A percentile compares a stretch with the other conserved stretches of the same genome.
Evolutionary conservation across 2,113 vertebrate species (phyloP).

Genomic region (Poeciliopsis retropinna): DNA sequence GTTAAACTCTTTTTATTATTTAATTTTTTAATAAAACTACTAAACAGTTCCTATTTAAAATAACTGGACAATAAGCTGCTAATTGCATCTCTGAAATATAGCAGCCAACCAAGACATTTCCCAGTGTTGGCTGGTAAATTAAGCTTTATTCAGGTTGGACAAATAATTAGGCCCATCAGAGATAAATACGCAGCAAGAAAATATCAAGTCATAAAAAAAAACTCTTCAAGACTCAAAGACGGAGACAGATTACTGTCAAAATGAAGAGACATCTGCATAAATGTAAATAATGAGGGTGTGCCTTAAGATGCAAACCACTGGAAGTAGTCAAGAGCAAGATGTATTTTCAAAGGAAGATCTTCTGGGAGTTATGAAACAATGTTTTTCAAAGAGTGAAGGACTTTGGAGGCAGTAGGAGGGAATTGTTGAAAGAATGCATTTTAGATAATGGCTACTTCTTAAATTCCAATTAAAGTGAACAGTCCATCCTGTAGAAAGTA

Average conservation of each 20-base stretch:
- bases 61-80: neutral
- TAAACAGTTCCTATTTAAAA: neutral
- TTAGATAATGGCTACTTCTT: neutral
- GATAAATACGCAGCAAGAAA: no score
- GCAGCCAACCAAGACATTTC: neutral
- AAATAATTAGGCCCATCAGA: no score
- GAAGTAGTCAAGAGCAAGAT: neutral
- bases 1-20: neutral
- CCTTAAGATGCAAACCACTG: constrained; percentile 5
- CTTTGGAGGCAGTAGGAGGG: neutral
- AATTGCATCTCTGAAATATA: neutral
- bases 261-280: neutral
- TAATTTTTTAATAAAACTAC: neutral
- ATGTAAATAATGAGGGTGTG: constrained; percentile 14
- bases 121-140: neutral
- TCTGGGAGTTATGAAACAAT: neutral
- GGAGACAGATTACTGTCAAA: neutral
- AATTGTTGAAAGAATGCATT: neutral
- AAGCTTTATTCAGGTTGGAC: neutral
- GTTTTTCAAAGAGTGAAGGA: neutral
- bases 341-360: neutral
- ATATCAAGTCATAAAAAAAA: no score
- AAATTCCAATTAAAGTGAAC: neutral
- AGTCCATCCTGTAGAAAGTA: neutral
- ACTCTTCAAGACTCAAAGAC: neutral